Percentiles rank a stretch among this genome's conserved stretches.
Evolutionary conservation across 1,140 invertebrate species (phyloP).

Genomic region (Copidosoma floridanum): DNA sequence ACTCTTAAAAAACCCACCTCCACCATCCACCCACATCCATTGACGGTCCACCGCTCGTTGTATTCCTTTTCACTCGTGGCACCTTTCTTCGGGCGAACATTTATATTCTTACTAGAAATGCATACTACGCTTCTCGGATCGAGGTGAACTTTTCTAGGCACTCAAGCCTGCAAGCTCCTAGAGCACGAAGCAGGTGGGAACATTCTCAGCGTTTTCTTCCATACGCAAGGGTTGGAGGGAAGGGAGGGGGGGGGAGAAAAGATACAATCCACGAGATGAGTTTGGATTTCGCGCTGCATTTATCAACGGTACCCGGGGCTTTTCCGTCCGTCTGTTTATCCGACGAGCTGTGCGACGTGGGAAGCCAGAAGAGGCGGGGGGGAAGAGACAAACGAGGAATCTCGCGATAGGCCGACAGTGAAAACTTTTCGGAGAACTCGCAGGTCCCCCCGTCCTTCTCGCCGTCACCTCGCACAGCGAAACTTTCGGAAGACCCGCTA

Average conservation of each 20-base stretch:
- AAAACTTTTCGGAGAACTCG: constrained; percentile 31
- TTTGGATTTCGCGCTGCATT: constrained; percentile 37
- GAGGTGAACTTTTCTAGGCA: not conserved
- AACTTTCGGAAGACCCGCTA: too few relatives aligned
- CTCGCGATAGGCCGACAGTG: constrained; percentile 29
- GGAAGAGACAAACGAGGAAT: constrained; percentile 38
- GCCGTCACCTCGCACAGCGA: too few relatives aligned
- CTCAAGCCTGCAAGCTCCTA: too few relatives aligned
- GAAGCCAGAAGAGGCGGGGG: too few relatives aligned
- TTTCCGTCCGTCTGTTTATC: constrained; percentile 12
- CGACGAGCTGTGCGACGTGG: not conserved
- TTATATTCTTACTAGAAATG: not conserved
- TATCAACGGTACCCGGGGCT: constrained; percentile 33
- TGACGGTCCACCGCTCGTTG: too few relatives aligned
- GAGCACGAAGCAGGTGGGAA: not conserved
- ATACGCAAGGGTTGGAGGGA: too few relatives aligned
- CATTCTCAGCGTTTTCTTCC: constrained; percentile 28
- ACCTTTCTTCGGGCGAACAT: not conserved
- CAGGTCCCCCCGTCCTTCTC: too few relatives aligned
- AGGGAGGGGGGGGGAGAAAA: too few relatives aligned
- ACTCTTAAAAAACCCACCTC: too few relatives aligned
- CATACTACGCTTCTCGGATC: constrained; percentile 1
- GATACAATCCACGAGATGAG: constrained; percentile 42
- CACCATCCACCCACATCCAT: too few relatives aligned
- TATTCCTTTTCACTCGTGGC: not conserved